phyloP scores from a whole-genome alignment of 37 sponge, comb jelly and placozoan species.

The Cladorhizidae sp. region DNA sequence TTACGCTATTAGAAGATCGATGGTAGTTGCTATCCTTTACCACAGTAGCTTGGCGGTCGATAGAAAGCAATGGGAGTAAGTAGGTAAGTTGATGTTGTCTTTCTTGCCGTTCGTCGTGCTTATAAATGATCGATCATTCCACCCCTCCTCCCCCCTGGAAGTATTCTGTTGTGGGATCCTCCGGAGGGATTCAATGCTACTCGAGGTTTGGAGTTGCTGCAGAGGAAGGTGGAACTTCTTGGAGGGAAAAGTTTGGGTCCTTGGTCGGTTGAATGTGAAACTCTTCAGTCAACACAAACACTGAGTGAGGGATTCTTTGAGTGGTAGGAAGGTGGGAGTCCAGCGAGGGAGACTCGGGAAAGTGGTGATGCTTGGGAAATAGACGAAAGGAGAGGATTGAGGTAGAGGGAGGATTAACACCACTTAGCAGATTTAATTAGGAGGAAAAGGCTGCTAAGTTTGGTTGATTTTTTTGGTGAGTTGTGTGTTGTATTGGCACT shows the following conservation, averaged over 20 bases:
- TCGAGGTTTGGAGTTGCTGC: conserved; percentile 51
- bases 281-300: conserved; percentile 42
- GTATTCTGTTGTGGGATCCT: conserved; percentile 58
- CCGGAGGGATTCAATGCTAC: conserved; percentile 58
- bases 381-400: no score
- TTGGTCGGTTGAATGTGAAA: conserved; percentile 74
- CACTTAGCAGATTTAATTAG: no score
- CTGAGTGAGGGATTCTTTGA: conserved; percentile 28
- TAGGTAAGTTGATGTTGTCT: conserved; percentile 6
- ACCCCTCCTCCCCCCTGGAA: background rate
- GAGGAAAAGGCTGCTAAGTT: no score
- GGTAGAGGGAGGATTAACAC: no score
- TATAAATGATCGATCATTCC: background rate
- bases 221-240: conserved; percentile 51
- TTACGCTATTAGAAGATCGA: no score
- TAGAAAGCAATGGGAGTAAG: conserved; percentile 47
- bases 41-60: no score
- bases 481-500: no score
- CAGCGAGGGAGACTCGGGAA: no score
- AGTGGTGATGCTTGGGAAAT: no score
- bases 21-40: no score
- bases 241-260: conserved; percentile 40
- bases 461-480: no score
- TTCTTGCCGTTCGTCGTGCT: background rate
- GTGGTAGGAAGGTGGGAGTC: background rate